Percentiles rank a stretch among this genome's conserved stretches.
These are phyloP conservation scores for Aleiodes testaceus DNA, from an alignment of 2,888 invertebrate species.

Conservation along the genomic window DNA sequence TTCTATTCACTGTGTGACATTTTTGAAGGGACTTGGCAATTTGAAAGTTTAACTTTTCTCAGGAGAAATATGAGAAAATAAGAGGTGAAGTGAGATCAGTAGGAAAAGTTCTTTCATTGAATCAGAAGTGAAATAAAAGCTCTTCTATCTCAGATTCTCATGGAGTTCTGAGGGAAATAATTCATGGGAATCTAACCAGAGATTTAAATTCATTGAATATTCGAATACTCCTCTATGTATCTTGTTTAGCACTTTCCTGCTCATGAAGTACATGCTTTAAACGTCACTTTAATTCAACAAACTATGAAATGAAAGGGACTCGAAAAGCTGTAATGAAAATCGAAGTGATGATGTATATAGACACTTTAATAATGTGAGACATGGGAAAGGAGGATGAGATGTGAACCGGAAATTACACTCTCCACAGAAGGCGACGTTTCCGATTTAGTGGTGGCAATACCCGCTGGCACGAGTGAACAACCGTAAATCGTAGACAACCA, in stretches of 20 bases:
- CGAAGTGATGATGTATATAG: constrained; percentile 44
- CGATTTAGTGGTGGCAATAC: constrained; percentile 56
- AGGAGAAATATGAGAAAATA: constrained; percentile 24
- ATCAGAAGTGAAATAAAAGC: no score
- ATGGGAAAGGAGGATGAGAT: constrained; percentile 48
- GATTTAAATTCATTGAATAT: no score
- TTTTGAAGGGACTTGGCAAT: no score
- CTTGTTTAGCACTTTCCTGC: no score
- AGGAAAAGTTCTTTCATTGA: no score
- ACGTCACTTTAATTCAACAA: neutral
- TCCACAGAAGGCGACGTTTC: constrained; percentile 57
- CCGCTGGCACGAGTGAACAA: constrained; percentile 18
- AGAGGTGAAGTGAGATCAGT: neutral
- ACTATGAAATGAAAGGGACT: constrained; percentile 23
- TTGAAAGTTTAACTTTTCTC: no score
- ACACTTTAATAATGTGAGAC: constrained; percentile 1
- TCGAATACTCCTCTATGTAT: no score
- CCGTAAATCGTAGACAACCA: constrained; percentile 30
- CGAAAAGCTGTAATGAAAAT: constrained; percentile 37
- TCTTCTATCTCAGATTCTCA: no score
- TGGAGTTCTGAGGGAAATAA: no score
- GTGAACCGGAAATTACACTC: constrained; percentile 66
- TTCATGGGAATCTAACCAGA: no score
- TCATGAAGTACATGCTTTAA: no score
- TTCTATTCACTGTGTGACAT: no score